phyloP scores from a whole-genome alignment of 2,888 invertebrate species.

The Sussaba pulchella region DNA sequence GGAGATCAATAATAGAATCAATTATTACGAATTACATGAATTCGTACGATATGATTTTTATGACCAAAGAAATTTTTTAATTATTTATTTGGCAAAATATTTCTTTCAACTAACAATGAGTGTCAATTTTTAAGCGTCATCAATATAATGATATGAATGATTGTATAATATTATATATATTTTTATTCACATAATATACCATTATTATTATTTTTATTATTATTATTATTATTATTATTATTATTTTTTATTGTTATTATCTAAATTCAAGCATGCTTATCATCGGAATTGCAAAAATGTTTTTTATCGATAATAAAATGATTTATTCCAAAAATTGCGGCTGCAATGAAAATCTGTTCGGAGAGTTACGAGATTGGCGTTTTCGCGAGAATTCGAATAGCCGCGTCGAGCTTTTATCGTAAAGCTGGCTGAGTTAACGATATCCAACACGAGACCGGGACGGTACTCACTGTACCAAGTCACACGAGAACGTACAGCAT shows the following conservation, averaged over 20 bases:
- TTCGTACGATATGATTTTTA: too few species aligned
- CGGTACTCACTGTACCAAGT: neutral
- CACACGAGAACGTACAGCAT: neutral
- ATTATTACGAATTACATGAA: too few species aligned
- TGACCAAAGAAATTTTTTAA: too few species aligned
- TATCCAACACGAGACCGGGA: slow-evolving; percentile 45
- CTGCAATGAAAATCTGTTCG: slow-evolving; percentile 5
- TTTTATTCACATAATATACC: too few species aligned
- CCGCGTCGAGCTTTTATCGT: slow-evolving; percentile 74
- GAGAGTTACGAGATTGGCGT: slow-evolving; percentile 27
- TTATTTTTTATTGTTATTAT: neutral
- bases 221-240: too few species aligned
- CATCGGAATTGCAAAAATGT: neutral
- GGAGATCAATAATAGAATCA: too few species aligned
- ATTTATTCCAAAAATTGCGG: neutral
- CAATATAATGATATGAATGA: too few species aligned
- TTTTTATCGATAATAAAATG: neutral
- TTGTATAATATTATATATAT: too few species aligned
- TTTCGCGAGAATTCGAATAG: slow-evolving; percentile 25
- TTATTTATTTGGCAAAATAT: too few species aligned
- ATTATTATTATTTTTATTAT: too few species aligned
- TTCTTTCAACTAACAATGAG: too few species aligned
- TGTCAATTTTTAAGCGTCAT: too few species aligned
- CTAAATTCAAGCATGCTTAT: neutral
- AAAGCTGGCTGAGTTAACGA: slow-evolving; percentile 76